Percentiles rank a stretch among this genome's conserved stretches.
These are phyloP conservation scores for Drosophila arizonae DNA, from an alignment of 1,140 invertebrate genomes.

Conservation along the genomic window DNA sequence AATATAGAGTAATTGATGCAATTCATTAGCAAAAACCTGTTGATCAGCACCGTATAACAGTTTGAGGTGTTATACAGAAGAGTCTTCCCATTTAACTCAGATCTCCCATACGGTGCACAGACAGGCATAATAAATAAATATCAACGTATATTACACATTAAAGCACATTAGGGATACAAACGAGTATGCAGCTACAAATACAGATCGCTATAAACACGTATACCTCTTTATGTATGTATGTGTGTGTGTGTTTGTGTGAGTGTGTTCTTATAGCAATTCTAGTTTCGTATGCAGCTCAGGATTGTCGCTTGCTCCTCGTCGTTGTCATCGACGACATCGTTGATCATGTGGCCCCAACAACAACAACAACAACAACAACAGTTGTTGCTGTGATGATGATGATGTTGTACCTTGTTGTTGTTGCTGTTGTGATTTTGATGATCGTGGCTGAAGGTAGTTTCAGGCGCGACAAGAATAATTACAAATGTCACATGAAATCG, in stretches of 20 bases:
- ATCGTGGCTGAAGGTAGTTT: conserved; percentile 62
- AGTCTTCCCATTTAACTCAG: background rate
- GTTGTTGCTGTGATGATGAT: conserved; percentile 19
- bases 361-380: conserved; percentile 22
- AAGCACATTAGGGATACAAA: conserved; percentile 30
- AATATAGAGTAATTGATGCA: no score
- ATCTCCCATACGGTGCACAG: background rate
- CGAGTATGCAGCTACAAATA: conserved; percentile 3
- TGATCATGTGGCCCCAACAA: conserved; percentile 53
- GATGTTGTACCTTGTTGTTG: conserved; percentile 18
- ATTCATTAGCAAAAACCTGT: background rate
- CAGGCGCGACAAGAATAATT: conserved; percentile 82
- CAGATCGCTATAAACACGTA: no score
- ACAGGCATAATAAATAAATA: conserved; percentile 14
- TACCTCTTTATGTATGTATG: background rate
- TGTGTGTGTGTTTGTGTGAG: background rate
- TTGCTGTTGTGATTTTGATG: conserved; percentile 57
- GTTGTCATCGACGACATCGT: conserved; percentile 74
- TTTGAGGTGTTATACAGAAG: background rate
- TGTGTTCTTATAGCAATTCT: conserved; percentile 38
- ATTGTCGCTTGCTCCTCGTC: conserved; percentile 77
- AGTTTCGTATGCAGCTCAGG: conserved; percentile 78
- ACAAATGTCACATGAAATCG: conserved; percentile 82
- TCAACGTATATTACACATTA: conserved; percentile 15
- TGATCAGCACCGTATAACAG: background rate